Evolutionary conservation across 2,797 vertebrate genomes (phyloP), one percentile per base, ranked within the genome.

Genomic region (Huso huso): DNA sequence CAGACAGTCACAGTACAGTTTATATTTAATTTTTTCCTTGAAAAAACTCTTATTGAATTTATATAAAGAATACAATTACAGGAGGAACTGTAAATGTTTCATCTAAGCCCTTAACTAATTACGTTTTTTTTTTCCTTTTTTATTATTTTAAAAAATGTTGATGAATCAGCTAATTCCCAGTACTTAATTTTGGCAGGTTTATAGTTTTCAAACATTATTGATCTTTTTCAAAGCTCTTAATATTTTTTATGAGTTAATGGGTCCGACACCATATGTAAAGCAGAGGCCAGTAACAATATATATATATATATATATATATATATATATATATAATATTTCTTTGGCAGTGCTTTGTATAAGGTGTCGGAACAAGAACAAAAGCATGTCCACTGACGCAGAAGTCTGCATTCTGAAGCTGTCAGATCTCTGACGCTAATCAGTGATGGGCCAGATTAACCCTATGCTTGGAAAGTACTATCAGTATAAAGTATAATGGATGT

Each of bases 31-130:
- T 8, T 53, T 37, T 51, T 53, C 15, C 52, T 11, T 37, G 49
- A 48, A 49, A 11, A 64, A 53, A 18, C 11, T 65, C 11, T 52
- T 18, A 49, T 52, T 57, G 64, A 67, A 65, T 49, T 64, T 53
- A 68, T 64, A 50, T 63, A 64, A 15, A 64, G 66, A 69, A 69
- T 68, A 65, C 75, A 69, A 72, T 69, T 63, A 51, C 62, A 18
- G 61, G 62, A 66, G 23, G 23, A 64, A 68, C 69, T 64, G 12
- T 18, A 71, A 62, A 74, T 58, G 67, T 63, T 59, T 67, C 57
- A 73, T 76, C 71, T 68, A 37, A 37, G 23, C 62, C 69, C 60
- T 68, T 72, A 75, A 77, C 77, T 73, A 75, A 62, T 65, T 72
- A 72, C 70, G 69, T 63, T 63, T 11, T 15, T 65, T 65, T 37